A percentile compares a stretch with the other conserved stretches of the same genome.
Evolutionary conservation across 2,113 vertebrate genomes (phyloP).

Genomic region (Aegotheles bennettii): DNA sequence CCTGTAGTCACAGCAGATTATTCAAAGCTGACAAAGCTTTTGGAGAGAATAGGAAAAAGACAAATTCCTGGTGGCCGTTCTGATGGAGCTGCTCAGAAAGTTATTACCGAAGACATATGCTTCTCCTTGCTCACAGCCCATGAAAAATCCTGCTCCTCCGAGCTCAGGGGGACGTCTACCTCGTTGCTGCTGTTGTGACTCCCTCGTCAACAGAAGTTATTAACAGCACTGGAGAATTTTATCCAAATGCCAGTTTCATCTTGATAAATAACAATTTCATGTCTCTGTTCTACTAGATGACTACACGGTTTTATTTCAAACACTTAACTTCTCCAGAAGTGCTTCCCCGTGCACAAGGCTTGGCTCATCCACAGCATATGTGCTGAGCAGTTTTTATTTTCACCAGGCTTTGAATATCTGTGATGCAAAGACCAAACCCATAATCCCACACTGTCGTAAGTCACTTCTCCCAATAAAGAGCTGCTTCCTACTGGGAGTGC

Average conservation of each 20-base stretch:
- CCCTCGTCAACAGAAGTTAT: slow-evolving; percentile 45
- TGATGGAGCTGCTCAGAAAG: not conserved
- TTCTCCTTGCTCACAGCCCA: not conserved
- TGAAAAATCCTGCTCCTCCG: not conserved
- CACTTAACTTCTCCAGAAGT: not conserved
- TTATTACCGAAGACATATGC: not conserved
- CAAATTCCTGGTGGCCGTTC: not conserved
- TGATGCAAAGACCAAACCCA: not conserved
- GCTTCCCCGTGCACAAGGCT: not conserved
- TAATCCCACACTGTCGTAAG: not conserved
- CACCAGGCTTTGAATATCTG: not conserved
- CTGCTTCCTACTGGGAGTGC: not conserved
- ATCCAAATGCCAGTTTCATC: slow-evolving; percentile 45
- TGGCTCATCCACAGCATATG: not conserved
- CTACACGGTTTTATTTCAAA: not conserved
- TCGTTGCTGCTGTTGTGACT: not conserved
- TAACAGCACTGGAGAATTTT: not conserved
- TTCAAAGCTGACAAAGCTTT: slow-evolving; percentile 29
- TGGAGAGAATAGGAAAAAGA: not conserved
- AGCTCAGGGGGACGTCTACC: not conserved
- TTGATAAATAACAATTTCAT: slow-evolving; percentile 34
- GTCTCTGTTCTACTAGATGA: slow-evolving; percentile 14
- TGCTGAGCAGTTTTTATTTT: not conserved
- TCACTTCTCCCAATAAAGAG: not conserved
- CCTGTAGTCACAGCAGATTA: not conserved